These are phyloP conservation scores for Sceliomorpha sp. DNA, from an alignment of 2,888 invertebrate genomes.

Conservation along the genomic window DNA sequence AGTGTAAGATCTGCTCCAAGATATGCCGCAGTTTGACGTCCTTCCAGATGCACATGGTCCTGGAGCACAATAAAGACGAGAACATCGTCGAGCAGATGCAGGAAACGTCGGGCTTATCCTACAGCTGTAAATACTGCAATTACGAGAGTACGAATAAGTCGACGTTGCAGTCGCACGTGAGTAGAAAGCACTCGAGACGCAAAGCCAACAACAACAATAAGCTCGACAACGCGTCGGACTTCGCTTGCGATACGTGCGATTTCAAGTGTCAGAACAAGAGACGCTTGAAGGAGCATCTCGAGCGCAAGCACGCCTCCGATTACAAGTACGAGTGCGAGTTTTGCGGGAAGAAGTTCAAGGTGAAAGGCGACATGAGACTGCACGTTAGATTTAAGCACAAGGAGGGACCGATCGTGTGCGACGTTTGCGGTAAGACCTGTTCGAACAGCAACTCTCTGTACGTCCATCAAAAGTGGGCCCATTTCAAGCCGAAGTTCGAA, in stretches of 20 bases:
- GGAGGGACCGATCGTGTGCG: slow-evolving; percentile 70
- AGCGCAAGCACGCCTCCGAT: slow-evolving; percentile 67
- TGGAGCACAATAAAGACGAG: slow-evolving; percentile 35
- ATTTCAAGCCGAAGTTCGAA: slow-evolving; percentile 71
- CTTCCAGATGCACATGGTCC: slow-evolving; percentile 41
- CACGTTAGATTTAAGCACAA: slow-evolving; percentile 73
- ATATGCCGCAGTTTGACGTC: slow-evolving; percentile 57
- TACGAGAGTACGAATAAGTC: slow-evolving; percentile 61
- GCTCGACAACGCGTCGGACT: slow-evolving; percentile 3
- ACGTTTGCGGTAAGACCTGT: slow-evolving; percentile 74
- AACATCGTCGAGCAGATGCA: neutral
- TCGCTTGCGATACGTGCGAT: slow-evolving; percentile 61
- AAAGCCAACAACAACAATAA: slow-evolving; percentile 20
- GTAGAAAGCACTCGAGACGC: slow-evolving; percentile 58
- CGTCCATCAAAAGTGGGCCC: slow-evolving; percentile 73
- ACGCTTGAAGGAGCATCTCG: slow-evolving; percentile 69
- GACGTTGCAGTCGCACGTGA: slow-evolving; percentile 51
- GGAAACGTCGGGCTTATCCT: slow-evolving; percentile 29
- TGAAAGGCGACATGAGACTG: slow-evolving; percentile 73
- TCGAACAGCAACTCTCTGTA: slow-evolving; percentile 72
- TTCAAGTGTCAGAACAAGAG: slow-evolving; percentile 68
- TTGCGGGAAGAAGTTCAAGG: slow-evolving; percentile 71
- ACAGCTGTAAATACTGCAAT: slow-evolving; percentile 59
- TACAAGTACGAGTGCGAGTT: slow-evolving; percentile 69
- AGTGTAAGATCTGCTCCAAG: slow-evolving; percentile 66